Base-by-base conservation (phyloP, 2,797 vertebrate species). In the Lagorchestes hirsutus region DNA sequence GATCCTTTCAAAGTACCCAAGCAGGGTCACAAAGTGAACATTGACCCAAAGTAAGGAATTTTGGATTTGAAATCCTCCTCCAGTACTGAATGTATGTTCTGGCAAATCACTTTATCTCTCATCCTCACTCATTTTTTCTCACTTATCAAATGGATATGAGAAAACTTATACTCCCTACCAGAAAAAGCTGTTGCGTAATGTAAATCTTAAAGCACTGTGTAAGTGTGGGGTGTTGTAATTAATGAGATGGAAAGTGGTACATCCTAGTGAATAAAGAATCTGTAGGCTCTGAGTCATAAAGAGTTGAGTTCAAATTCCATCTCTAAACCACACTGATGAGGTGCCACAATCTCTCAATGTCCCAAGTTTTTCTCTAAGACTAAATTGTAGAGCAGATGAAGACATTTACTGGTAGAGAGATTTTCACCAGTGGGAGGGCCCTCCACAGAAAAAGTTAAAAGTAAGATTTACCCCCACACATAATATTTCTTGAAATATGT, bases 181-280 rank as follows among this genome's bases (percentile, higher is more conserved):
- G 24, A 50, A 4, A 10, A 87, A 28, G 9, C 24, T 27, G 22
- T 50, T 46, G 40, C 28, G 40, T 87, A 90, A 54, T 28, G 54
- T 95, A 56, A 29, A 57, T 11, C 14, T 91, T 54, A 40, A 74
- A 40, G n/a, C n/a, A 46, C 22, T 82, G 59, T 92, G 5, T 27
- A 95, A 67, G 54, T 91, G 22, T 92, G 18, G 18, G 2, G 8
- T 54, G 57, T 93, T 95, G 94, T 94, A 93, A 93, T 82, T 56
- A 92, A 31, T 54, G 46, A 94, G 40, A 94, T 93, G 50, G 54
- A 5, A 90, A 94, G 90, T 93, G 31, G 50, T 96, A 91, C 95
- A 40, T 91, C 95, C 95, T 95, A 91, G 93, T 96, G 56, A 11
- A 62, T 74, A 40, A 74, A 74, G 18, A 24, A 46, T 82, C 28